Percentiles rank a stretch among this genome's conserved stretches.
phyloP scores from a whole-genome alignment of 1,140 invertebrate species.

The Drosophila pseudoobscura region DNA sequence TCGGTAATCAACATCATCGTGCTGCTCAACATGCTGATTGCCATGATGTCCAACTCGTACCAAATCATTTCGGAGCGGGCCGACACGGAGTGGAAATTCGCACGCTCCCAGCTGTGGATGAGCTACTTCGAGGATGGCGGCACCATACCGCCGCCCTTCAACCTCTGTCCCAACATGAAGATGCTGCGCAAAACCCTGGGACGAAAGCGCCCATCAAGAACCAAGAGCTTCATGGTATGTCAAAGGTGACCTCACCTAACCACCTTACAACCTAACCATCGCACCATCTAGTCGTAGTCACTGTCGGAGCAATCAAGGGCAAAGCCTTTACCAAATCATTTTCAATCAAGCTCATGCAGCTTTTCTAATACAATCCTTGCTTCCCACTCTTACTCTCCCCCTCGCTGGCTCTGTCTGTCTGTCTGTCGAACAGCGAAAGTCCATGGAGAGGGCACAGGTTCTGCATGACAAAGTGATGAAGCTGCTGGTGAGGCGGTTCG shows the following conservation, averaged over 20 bases:
- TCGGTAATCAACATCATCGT: conserved; percentile 97
- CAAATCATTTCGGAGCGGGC: conserved; percentile 95
- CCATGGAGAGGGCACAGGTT: conserved; percentile 87
- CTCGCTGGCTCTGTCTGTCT: conserved; percentile 7
- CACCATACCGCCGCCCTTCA: conserved; percentile 94
- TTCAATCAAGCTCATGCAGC: conserved; percentile 71
- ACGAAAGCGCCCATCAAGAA: conserved; percentile 76
- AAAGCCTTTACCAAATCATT: conserved; percentile 69
- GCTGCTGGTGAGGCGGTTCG: conserved; percentile 90
- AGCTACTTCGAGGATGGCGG: conserved; percentile 95
- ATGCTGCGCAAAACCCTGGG: conserved; percentile 84
- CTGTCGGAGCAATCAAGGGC: conserved; percentile 39
- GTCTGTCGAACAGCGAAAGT: conserved; percentile 86
- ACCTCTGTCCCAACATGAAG: conserved; percentile 91
- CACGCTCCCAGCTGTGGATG: conserved; percentile 95
- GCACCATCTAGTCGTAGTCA: not conserved
- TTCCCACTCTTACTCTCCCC: not conserved
- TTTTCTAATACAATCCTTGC: conserved; percentile 23
- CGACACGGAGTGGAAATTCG: conserved; percentile 96
- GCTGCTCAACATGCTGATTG: conserved; percentile 96
- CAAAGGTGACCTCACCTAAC: not conserved
- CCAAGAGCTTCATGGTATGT: conserved; percentile 85
- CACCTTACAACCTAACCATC: too few relatives aligned
- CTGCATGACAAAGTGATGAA: conserved; percentile 91
- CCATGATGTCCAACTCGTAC: conserved; percentile 98